Evolutionary conservation across 2,888 invertebrate species (phyloP).

Genomic region (Apantesis nais): DNA sequence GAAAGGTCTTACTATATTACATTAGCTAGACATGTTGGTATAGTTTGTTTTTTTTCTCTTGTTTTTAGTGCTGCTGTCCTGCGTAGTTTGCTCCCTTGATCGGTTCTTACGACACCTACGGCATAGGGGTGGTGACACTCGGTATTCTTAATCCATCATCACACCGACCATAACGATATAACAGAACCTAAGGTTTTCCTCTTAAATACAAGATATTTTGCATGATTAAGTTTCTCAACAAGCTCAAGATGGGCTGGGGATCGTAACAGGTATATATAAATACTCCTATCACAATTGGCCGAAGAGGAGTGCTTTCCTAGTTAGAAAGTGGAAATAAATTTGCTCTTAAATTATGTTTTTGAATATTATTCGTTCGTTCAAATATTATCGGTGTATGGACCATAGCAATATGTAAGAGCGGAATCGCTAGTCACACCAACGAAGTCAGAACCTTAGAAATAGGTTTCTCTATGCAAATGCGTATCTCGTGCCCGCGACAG

Average conservation of each 20-base stretch:
- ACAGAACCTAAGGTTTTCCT: neutral
- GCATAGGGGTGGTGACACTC: too few species aligned
- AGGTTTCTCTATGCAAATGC: constrained; percentile 82
- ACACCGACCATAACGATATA: too few species aligned
- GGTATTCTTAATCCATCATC: too few species aligned
- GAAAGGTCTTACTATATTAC: too few species aligned
- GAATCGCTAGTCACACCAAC: constrained; percentile 45
- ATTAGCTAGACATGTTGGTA: too few species aligned
- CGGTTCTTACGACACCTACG: too few species aligned
- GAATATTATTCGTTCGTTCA: too few species aligned
- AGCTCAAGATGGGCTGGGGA: neutral
- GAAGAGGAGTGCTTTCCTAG: neutral
- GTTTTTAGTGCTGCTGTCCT: too few species aligned
- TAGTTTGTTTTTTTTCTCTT: too few species aligned
- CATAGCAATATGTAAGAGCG: neutral
- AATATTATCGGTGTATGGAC: neutral
- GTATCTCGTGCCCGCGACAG: constrained; percentile 83
- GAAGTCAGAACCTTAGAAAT: constrained; percentile 63
- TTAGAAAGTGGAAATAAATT: neutral
- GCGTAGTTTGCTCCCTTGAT: too few species aligned
- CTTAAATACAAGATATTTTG: neutral
- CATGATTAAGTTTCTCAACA: neutral
- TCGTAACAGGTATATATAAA: too few species aligned
- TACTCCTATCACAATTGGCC: too few species aligned
- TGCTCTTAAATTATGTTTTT: neutral